Conservation (phyloP, 2,888 invertebrate genomes). For the Baccha elongata region DNA sequence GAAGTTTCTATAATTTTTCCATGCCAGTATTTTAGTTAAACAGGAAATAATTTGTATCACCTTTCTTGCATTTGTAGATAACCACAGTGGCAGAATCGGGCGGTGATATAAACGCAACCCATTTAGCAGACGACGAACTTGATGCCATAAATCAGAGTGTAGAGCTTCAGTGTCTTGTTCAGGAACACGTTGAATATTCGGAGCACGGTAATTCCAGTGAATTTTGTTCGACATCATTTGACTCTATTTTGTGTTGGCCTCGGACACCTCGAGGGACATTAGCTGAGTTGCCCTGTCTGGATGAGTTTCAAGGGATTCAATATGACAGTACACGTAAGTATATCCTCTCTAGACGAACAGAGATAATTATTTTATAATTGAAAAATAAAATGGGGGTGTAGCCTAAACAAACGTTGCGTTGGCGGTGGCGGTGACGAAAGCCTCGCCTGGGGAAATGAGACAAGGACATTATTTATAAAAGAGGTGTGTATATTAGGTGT, state of each 20-base stretch:
- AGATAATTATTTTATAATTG: conserved; percentile 25
- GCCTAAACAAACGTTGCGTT: no score
- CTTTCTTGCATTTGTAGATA: conserved; percentile 34
- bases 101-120: conserved; percentile 64
- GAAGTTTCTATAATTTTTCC: neutral
- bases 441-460: neutral
- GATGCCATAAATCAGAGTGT: conserved; percentile 80
- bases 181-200: conserved; percentile 79
- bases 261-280: conserved; percentile 87
- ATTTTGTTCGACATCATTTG: conserved; percentile 88
- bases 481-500: conserved; percentile 16
- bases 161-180: conserved; percentile 80
- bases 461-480: neutral
- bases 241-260: conserved; percentile 93
- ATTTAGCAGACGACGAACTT: conserved; percentile 75
- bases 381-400: neutral
- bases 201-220: conserved; percentile 79
- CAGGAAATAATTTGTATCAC: conserved; percentile 11
- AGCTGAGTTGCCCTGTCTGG: conserved; percentile 90
- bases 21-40: conserved; percentile 12
- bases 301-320: conserved; percentile 89
- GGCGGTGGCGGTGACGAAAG: no score
- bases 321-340: conserved; percentile 93
- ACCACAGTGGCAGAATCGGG: conserved; percentile 59
- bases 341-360: conserved; percentile 77